A percentile compares a stretch with the other conserved stretches of the same genome.
Evolutionary conservation across 2,797 vertebrate species (phyloP).

Genomic region (Tapirus indicus): DNA sequence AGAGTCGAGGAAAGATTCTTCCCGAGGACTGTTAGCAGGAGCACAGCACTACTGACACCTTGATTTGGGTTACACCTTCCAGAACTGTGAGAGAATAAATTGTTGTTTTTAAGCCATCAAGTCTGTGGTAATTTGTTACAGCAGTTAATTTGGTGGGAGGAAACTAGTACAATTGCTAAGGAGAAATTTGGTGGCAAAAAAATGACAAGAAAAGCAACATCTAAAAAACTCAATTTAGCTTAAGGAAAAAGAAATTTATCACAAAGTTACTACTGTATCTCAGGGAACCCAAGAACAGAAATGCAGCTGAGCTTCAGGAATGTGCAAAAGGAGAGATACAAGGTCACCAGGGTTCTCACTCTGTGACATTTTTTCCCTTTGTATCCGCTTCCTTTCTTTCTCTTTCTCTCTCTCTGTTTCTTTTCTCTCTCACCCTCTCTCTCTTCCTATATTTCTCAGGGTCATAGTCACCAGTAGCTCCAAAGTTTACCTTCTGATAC

Average conservation of each 20-base stretch:
- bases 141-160: neutral
- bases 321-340: neutral
- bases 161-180: neutral
- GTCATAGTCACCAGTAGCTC: neutral
- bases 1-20: neutral
- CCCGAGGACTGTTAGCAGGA: neutral
- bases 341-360: neutral
- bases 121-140: neutral
- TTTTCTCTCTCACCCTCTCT: neutral
- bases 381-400: neutral
- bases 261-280: neutral
- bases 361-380: neutral
- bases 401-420: neutral
- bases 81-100: neutral
- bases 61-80: neutral
- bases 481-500: neutral
- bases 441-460: neutral
- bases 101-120: neutral
- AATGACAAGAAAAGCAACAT: neutral
- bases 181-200: neutral
- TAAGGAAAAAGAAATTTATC: conserved; percentile 29
- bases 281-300: neutral
- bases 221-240: neutral
- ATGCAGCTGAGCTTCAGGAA: neutral
- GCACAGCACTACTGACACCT: neutral